These are phyloP conservation scores for Agrochola lychnidis DNA, from an alignment of 2,888 invertebrate genomes.

Conservation along the genomic window DNA sequence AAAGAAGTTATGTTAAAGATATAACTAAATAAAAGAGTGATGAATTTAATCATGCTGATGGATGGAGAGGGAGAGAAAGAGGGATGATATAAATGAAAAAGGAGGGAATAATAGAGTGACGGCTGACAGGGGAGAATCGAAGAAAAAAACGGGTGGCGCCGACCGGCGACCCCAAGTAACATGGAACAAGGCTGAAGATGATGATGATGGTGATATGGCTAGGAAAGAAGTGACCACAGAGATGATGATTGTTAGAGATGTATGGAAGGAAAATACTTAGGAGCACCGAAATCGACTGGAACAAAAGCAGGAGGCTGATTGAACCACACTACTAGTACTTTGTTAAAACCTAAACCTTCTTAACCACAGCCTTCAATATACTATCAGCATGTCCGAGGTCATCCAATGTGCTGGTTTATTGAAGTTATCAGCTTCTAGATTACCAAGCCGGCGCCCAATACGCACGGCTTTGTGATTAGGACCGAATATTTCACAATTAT, in stretches of 20 bases:
- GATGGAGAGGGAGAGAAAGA: background rate
- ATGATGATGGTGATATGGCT: background rate
- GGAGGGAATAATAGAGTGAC: background rate
- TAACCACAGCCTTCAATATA: slow-evolving; percentile 15
- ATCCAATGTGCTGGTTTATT: slow-evolving; percentile 44
- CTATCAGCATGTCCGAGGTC: slow-evolving; percentile 45
- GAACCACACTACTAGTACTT: background rate
- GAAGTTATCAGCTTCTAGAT: slow-evolving; percentile 56
- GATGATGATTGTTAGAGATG: background rate
- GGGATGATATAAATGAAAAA: background rate
- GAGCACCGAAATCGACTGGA: background rate
- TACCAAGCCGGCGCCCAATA: slow-evolving; percentile 44
- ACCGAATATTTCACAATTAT: slow-evolving; percentile 52
- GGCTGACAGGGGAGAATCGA: background rate
- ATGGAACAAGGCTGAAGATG: background rate
- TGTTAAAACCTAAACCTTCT: slow-evolving; percentile 7
- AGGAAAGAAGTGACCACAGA: background rate
- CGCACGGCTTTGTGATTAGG: slow-evolving; percentile 38
- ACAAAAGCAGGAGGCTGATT: background rate
- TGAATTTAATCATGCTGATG: background rate
- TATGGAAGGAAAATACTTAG: background rate
- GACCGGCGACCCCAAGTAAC: background rate
- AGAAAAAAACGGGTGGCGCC: background rate
- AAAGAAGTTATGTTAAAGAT: background rate
- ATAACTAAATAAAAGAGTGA: background rate